A percentile compares a stretch with the other conserved stretches of the same genome.
phyloP scores from a whole-genome alignment of 2,797 vertebrate genomes.

The Leuciscus waleckii region DNA sequence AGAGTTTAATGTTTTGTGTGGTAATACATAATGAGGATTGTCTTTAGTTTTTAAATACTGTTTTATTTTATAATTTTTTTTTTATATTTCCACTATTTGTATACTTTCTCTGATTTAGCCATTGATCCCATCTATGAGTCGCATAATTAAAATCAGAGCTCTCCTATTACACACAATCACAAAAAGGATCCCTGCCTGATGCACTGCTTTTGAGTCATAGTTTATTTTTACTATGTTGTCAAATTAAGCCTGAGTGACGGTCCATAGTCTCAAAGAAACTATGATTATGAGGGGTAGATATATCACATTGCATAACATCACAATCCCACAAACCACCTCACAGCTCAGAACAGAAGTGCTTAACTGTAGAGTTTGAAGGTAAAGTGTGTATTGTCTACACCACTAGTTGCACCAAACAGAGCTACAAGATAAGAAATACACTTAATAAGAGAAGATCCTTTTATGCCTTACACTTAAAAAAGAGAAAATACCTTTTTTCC shows the following conservation, averaged over 20 bases:
- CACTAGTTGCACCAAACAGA: background rate
- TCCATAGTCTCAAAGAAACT: constrained; percentile 61
- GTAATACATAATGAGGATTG: background rate
- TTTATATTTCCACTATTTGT: background rate
- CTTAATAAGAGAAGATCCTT: too few relatives aligned
- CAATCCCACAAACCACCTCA: constrained; percentile 55
- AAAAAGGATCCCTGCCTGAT: constrained; percentile 48
- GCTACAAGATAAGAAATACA: background rate
- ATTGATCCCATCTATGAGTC: background rate
- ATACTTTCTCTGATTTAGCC: background rate
- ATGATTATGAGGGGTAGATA: constrained; percentile 68
- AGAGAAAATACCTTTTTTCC: constrained; percentile 1
- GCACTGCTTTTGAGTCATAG: constrained; percentile 71
- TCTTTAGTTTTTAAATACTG: background rate
- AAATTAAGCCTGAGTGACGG: constrained; percentile 72
- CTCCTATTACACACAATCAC: background rate
- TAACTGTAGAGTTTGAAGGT: background rate
- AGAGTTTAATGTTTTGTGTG: constrained; percentile 12
- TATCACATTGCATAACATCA: constrained; percentile 51
- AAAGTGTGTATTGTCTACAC: too few relatives aligned
- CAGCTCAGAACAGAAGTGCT: constrained; percentile 27
- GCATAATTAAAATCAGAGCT: background rate
- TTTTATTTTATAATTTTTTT: background rate
- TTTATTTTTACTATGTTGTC: constrained; percentile 69
- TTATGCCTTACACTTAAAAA: background rate